Conservation (phyloP, 2,797 vertebrate species). For the Psittacula echo region DNA sequence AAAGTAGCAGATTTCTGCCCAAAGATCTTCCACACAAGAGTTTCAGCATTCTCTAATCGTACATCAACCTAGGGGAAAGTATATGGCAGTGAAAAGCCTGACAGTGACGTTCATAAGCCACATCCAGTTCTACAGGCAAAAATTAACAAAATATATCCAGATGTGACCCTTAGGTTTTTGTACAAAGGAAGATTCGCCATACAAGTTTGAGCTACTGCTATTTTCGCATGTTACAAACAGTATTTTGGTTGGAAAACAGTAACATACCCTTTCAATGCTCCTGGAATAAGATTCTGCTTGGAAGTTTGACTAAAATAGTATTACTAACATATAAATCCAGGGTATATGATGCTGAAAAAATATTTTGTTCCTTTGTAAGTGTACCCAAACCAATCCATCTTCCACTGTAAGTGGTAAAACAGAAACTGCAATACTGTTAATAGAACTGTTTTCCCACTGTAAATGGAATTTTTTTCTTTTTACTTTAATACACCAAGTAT, state of each 20-base stretch:
- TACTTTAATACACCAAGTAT: neutral
- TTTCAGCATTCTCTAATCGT: slow-evolving; percentile 84
- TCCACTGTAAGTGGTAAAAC: neutral
- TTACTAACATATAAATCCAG: neutral
- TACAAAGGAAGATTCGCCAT: neutral
- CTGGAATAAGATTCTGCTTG: neutral
- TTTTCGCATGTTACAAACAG: neutral
- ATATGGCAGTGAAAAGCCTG: neutral
- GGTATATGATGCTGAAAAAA: neutral
- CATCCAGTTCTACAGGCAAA: neutral
- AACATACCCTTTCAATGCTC: neutral
- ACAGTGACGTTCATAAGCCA: neutral
- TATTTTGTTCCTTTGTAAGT: neutral
- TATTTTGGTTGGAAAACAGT: neutral
- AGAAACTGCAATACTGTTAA: neutral
- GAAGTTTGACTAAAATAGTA: neutral
- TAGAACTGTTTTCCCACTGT: neutral
- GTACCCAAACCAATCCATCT: neutral
- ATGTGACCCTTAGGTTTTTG: neutral
- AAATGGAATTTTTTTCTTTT: neutral
- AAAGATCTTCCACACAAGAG: slow-evolving; percentile 78
- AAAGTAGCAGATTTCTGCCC: slow-evolving; percentile 60
- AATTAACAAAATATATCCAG: neutral
- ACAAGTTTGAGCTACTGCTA: neutral
- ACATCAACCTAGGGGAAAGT: slow-evolving; percentile 78